phyloP scores from a whole-genome alignment of 1,140 invertebrate genomes.

The Euglossa dilemma region DNA sequence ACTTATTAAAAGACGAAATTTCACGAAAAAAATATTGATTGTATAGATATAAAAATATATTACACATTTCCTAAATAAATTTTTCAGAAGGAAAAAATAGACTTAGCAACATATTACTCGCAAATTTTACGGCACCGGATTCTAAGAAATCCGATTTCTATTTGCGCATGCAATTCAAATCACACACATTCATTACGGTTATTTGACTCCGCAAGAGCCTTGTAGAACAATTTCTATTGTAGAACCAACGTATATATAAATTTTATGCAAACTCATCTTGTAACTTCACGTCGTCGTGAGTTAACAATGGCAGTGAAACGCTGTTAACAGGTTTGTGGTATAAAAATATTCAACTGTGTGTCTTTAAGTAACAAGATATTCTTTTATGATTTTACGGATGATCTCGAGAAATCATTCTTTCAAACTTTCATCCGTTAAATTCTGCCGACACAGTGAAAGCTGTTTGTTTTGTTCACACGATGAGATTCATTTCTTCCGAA shows the following conservation, averaged over 20 bases:
- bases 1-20: slow-evolving; percentile 9
- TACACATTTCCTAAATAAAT: neutral
- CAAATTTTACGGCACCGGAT: neutral
- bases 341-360: neutral
- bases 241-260: neutral
- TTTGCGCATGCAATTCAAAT: neutral
- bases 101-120: neutral
- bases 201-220: no score
- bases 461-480: slow-evolving; percentile 68
- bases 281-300: neutral
- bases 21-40: neutral
- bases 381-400: neutral
- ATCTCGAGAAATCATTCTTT: neutral
- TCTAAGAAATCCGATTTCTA: neutral
- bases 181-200: neutral
- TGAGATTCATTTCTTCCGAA: slow-evolving; percentile 77
- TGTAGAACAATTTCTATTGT: neutral
- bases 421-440: neutral
- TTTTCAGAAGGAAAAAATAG: neutral
- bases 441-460: neutral
- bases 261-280: neutral
- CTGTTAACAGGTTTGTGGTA: neutral
- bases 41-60: slow-evolving; percentile 11
- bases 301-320: slow-evolving; percentile 21
- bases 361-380: neutral